Evolutionary conservation across 2,888 invertebrate species (phyloP), one percentile per base, ranked within the genome.

Genomic region (Apomyelois bistriatella): DNA sequence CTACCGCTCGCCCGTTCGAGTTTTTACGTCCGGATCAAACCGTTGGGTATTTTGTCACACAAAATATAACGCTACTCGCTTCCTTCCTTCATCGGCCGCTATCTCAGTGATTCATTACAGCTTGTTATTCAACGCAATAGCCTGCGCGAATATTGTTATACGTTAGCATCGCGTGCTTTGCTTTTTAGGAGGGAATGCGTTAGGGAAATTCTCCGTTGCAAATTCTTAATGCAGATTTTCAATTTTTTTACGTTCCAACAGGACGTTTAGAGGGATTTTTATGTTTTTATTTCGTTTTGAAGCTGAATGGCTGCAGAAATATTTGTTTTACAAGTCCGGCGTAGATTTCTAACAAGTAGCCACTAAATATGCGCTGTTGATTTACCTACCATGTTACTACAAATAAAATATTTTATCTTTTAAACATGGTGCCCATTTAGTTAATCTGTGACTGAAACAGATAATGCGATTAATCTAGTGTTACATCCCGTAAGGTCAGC

Each of bases 21-120:
- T 89, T 90, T 89, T 90, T 90, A 84, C 80, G 84, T 85, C 82
- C 85, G 86, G 86, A 87, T 89, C 88, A 89, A 89, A 88, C 86
- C 76, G 85, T 80, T 78, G 82, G 84, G 85, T 84, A 88, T 90
- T 90, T 90, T 90, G 89, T 90, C 89, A 88, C 83, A 90, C 88
- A 88, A 87, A 88, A 90, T 88, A 89, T 89, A 89, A 90, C 80
- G 86, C 85, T 74, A 83, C 83, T 71, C 67, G 85, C 83, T 89
- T 89, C 88, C 87, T 88, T 89, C 88, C 88, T 82, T 85, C 88
- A 88, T 89, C 83, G 87, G 84, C 68, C 75, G n/a, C 83, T 89
- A 90, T 90, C 88, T 81, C 70, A 78, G 73, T 90, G 89, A 90
- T 87, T 90, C 85, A 90, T 89, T 82, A 82, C 78, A 65, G 61